Conservation (phyloP, 2,113 vertebrate genomes). For the Bos indicus region DNA sequence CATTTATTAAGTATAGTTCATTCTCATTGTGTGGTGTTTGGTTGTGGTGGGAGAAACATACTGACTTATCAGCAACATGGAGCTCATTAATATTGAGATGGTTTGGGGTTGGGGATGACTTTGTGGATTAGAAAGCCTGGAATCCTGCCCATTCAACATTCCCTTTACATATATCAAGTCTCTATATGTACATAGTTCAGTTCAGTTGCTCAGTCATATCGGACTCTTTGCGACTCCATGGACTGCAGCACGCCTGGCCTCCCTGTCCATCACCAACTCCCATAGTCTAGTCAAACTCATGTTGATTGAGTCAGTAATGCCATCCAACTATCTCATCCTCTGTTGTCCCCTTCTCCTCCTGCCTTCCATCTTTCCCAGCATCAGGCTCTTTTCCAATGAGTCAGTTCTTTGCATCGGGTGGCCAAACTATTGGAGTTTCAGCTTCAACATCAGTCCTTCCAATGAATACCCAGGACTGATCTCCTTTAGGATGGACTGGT, state of each 20-base stretch:
- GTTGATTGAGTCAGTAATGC: accelerated
- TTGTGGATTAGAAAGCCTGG: background rate
- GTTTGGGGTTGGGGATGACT: background rate
- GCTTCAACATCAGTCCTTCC: background rate
- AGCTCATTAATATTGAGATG: background rate
- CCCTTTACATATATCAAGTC: background rate
- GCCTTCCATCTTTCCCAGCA: background rate
- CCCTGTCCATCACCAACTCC: background rate
- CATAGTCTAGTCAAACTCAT: background rate
- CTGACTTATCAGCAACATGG: background rate
- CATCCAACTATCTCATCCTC: background rate
- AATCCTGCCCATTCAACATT: background rate
- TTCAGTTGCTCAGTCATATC: background rate
- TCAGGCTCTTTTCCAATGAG: background rate
- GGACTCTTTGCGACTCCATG: accelerated
- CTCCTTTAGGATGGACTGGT: background rate
- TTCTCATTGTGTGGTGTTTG: background rate
- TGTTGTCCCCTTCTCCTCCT: background rate
- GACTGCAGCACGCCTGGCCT: background rate
- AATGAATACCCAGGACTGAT: background rate
- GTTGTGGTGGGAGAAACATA: background rate
- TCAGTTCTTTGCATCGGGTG: accelerated
- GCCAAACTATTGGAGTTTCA: background rate
- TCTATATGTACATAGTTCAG: background rate
- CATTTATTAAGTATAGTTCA: background rate